Base-by-base conservation (phyloP, 2,113 vertebrate species). In the Cervus canadensis region DNA sequence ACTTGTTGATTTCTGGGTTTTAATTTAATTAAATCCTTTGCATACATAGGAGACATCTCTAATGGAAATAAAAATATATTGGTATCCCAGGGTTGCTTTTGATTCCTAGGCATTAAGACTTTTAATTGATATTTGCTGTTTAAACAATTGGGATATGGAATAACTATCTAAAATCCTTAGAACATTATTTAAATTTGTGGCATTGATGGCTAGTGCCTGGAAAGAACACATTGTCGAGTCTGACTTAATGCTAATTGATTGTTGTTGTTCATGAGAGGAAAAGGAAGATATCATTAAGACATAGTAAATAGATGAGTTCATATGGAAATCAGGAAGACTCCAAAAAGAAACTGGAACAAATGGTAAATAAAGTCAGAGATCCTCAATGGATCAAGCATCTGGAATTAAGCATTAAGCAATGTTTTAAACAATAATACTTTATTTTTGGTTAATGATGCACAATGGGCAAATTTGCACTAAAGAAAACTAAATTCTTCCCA, bases 101-200 rank as follows among this genome's bases (percentile, higher is more conserved):
- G n/a, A 92, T 88, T 92, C 45, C n/a, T 84, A 85, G 40, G 23
- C 21, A 92, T 28, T 95, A 95, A 84, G 21, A 91, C 8, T 67
- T 93, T 67, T 88, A 91, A 78, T 93, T 89, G 12, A 54, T 78
- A 90, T 45, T 96, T 92, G 90, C 79, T 89, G 19, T 54, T 93
- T 81, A 95, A 95, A 85, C 13, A 81, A 64, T 25, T 90, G 3
- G 45, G 81, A 97, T 17, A 90, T 90, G 28, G 28, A 83, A 93
- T 64, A 88, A 94, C 81, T 90, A 54, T 87, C 94, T n/a, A 64
- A 96, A 95, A 50, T 3, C 17, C 23, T 82, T 78, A 94, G 30
- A 91, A 96, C 95, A 89, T 12, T 36, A 89, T 62, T 64, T 92
- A 96, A 95, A 92, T 89, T 57, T 83, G 45, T 97, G 54, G 6